Conservation (phyloP, 2,888 invertebrate genomes). For the Gisinianus flammeolus region DNA sequence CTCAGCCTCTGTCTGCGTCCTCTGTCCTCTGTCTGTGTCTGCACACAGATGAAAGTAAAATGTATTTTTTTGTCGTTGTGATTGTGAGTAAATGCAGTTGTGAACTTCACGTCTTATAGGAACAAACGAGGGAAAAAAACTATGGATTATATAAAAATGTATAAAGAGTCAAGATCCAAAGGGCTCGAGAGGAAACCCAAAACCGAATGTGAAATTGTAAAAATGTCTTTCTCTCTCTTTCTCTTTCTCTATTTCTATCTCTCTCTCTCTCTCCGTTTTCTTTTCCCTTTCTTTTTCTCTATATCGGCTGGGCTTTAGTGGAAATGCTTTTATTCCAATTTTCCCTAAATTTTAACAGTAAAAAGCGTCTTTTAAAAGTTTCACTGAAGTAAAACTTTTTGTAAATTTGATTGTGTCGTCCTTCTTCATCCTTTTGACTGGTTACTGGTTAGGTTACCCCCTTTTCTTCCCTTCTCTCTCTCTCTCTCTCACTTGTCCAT, state of each 20-base stretch:
- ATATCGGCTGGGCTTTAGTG: slow-evolving; percentile 11
- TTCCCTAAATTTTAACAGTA: slow-evolving; percentile 52
- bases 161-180: too few relatives aligned
- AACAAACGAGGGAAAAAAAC: neutral
- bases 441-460: neutral
- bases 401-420: slow-evolving; percentile 55
- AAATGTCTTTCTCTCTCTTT: neutral
- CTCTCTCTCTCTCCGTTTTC: neutral
- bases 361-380: slow-evolving; percentile 46
- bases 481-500: neutral
- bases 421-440: slow-evolving; percentile 19
- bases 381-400: slow-evolving; percentile 48
- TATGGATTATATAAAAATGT: too few relatives aligned
- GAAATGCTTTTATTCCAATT: slow-evolving; percentile 59
- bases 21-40: neutral
- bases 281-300: slow-evolving; percentile 12
- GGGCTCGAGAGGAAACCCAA: neutral
- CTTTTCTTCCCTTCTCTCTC: neutral
- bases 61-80: neutral
- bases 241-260: neutral
- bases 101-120: neutral
- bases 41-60: neutral
- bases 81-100: neutral
- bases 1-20: neutral
- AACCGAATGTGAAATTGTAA: neutral